Evolutionary conservation across 1,140 invertebrate genomes (phyloP), one percentile per base, ranked within the genome.

Genomic region (Drosophila erecta): DNA sequence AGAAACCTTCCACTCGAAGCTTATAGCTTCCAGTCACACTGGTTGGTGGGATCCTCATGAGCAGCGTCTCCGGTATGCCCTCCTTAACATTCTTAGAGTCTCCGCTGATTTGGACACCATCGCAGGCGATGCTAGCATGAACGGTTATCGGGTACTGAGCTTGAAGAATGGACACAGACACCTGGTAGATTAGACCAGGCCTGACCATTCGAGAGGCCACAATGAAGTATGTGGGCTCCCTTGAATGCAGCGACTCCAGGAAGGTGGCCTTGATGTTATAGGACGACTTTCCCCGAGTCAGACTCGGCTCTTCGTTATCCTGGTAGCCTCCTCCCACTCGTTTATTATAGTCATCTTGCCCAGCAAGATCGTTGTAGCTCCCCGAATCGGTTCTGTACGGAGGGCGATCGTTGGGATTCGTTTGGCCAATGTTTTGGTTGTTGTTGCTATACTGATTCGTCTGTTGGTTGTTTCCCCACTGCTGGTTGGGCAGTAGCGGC

Each of bases 1-100:
- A 97, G 56, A 96, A 95, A 0, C 98, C 98, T 93, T 99, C 98
- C 0, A 99, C 95, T 14, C 96, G 94, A 1, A 99, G 93, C 81
- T 95, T 96, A 91, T 98, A 99, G 46, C 96, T 93, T 0, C 98
- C 98, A 0, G 92, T 92, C 0, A 96, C 95, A 72, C 96, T 96
- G 1, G 96, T 98, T 0, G 95, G 93, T n/a, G 97, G 97, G 24
- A 98, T 96, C 86, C 95, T 94, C 93, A 98, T 95, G 72, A 97
- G 94, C 27, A 98, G 87, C 14, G 96, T 96, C 92, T 98, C 97
- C 0, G 96, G 96, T 4, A 97, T 95, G 14, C 95, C 95, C 70
- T 96, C 95, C 77, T 96, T 97, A 0, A 97, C 95, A 64, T 95
- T 94, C 84, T 96, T 94, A 62, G 94, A 94, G 55, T 97, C 96